A percentile compares a stretch with the other conserved stretches of the same genome.
phyloP scores from a whole-genome alignment of 2,888 invertebrate genomes.

The Scrobipalpa costella region DNA sequence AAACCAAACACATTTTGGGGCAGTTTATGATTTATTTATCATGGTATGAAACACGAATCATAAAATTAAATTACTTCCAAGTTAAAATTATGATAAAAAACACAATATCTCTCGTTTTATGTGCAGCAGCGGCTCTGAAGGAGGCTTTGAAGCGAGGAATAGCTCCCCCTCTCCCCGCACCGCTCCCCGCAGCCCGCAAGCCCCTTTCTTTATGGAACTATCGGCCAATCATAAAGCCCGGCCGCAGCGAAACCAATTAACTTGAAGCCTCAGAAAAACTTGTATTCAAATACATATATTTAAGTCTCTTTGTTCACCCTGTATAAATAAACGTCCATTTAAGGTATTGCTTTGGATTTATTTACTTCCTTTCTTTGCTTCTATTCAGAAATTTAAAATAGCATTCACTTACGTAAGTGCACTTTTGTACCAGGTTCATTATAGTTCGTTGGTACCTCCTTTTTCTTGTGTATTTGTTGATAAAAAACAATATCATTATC shows the following conservation, averaged over 20 bases:
- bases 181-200: not conserved
- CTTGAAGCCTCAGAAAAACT: not conserved
- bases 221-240: not conserved
- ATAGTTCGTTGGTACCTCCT: no score
- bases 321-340: no score
- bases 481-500: no score
- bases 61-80: not conserved
- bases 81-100: not conserved
- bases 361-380: no score
- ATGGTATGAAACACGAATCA: not conserved
- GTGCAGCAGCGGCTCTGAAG: not conserved
- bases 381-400: no score
- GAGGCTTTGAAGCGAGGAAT: slow-evolving; percentile 15
- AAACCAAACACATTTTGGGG: no score
- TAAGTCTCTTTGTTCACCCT: no score
- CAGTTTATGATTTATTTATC: not conserved
- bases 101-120: not conserved
- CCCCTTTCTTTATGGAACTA: slow-evolving; percentile 4
- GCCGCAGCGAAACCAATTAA: slow-evolving; percentile 10
- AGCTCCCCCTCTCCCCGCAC: not conserved
- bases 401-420: no score
- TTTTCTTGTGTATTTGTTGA: no score
- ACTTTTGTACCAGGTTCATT: no score
- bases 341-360: no score
- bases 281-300: not conserved